Percentiles rank a stretch among this genome's conserved stretches.
These are phyloP conservation scores for Pecten maximus DNA, from an alignment of 2,888 invertebrate species.

Conservation along the genomic window DNA sequence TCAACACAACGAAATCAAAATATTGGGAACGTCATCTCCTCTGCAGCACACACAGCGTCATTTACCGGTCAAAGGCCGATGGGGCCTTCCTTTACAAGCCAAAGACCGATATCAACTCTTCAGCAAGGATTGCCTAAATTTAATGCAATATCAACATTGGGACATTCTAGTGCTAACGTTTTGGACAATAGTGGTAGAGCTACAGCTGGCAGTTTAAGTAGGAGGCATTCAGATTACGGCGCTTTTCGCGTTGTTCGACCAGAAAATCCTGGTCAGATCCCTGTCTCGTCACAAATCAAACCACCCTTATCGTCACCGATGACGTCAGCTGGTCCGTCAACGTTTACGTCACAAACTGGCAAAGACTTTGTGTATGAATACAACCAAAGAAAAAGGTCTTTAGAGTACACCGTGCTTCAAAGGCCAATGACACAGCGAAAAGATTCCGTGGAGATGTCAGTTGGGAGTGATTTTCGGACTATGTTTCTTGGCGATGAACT, in stretches of 20 bases:
- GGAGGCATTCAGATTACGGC: background rate
- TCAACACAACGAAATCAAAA: background rate
- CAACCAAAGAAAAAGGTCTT: background rate
- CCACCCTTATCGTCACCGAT: background rate
- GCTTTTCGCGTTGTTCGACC: background rate
- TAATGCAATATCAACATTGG: background rate
- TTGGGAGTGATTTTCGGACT: background rate
- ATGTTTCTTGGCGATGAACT: background rate
- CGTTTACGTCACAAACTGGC: background rate
- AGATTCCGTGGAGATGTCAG: background rate
- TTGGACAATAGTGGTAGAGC: background rate
- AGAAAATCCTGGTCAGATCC: background rate
- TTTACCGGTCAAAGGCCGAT: background rate
- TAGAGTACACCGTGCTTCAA: background rate
- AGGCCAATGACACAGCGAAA: background rate
- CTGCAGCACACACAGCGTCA: background rate
- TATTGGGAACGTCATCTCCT: background rate
- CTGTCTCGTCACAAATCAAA: background rate
- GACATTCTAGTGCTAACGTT: background rate
- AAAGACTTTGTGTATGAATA: constrained; percentile 20
- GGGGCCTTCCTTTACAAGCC: background rate
- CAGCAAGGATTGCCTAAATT: background rate
- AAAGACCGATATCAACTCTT: background rate
- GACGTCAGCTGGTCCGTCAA: background rate
- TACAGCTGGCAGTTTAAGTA: background rate